These are phyloP conservation scores for Eugnorisma glareosa DNA, from an alignment of 2,888 invertebrate genomes.

Conservation along the genomic window DNA sequence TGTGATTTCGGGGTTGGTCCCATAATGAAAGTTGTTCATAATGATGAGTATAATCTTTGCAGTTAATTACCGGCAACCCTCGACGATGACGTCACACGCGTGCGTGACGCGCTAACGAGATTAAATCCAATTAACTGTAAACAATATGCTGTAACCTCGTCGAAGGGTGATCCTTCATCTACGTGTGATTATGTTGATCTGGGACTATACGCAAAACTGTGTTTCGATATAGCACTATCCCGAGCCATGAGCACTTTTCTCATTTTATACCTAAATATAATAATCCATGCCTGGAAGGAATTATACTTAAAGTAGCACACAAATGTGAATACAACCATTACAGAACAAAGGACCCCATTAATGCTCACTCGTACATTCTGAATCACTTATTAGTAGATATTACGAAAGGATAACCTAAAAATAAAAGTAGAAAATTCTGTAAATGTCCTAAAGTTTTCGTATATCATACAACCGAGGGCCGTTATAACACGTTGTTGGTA, in stretches of 20 bases:
- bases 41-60: no score
- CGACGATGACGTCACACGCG: slow-evolving; percentile 11
- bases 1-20: no score
- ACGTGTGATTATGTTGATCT: not conserved
- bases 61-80: slow-evolving; percentile 34
- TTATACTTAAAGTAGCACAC: no score
- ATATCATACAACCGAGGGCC: slow-evolving; percentile 3
- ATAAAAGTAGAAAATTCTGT: not conserved
- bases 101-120: not conserved
- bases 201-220: slow-evolving; percentile 2
- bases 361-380: no score
- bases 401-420: not conserved
- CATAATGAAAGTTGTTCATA: no score
- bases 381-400: not conserved
- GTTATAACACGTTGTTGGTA: slow-evolving; percentile 22
- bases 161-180: not conserved
- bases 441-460: no score
- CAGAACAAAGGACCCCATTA: no score
- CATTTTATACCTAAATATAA: not conserved
- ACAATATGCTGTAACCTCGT: not conserved
- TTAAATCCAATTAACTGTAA: slow-evolving; percentile 2
- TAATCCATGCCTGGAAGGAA: not conserved
- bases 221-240: not conserved
- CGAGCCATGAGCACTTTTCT: no score
- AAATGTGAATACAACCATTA: no score